Evolutionary conservation across 2,888 invertebrate genomes (phyloP).

Genomic region (Eupithecia dodoneata): DNA sequence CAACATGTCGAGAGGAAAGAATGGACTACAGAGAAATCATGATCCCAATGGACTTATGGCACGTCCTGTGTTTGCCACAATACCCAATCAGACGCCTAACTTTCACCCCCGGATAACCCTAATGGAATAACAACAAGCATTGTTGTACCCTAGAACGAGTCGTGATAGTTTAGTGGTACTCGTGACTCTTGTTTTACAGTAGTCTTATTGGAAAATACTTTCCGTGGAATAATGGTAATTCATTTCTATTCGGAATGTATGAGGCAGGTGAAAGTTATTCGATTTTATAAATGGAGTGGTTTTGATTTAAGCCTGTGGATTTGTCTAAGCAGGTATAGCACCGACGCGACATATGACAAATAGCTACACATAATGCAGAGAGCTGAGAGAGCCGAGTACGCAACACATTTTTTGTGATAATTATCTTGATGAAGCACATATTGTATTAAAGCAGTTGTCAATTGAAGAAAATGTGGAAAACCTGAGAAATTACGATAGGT

Average conservation of each 20-base stretch:
- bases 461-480: conserved; percentile 56
- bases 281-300: conserved; percentile 57
- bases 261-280: conserved; percentile 72
- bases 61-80: conserved; percentile 67
- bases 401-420: conserved; percentile 37
- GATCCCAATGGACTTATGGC: conserved; percentile 65
- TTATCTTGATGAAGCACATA: conserved; percentile 33
- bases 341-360: conserved; percentile 41
- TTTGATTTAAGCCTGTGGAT: conserved; percentile 45
- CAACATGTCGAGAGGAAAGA: conserved; percentile 70
- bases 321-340: conserved; percentile 43
- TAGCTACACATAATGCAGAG: conserved; percentile 32
- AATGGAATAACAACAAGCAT: conserved; percentile 77
- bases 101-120: conserved; percentile 77
- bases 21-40: conserved; percentile 69
- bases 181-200: conserved; percentile 78
- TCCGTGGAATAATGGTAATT: conserved; percentile 71
- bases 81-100: conserved; percentile 75
- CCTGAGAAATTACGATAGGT: conserved; percentile 64
- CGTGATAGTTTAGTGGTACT: conserved; percentile 79
- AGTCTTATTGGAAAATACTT: conserved; percentile 76
- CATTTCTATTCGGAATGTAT: conserved; percentile 68
- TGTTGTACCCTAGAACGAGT: conserved; percentile 73
- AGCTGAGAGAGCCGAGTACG: conserved; percentile 40
- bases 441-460: conserved; percentile 38